A percentile compares a stretch with the other conserved stretches of the same genome.
Conservation (phyloP, 1,140 invertebrate genomes). For the Coelopa frigida region DNA sequence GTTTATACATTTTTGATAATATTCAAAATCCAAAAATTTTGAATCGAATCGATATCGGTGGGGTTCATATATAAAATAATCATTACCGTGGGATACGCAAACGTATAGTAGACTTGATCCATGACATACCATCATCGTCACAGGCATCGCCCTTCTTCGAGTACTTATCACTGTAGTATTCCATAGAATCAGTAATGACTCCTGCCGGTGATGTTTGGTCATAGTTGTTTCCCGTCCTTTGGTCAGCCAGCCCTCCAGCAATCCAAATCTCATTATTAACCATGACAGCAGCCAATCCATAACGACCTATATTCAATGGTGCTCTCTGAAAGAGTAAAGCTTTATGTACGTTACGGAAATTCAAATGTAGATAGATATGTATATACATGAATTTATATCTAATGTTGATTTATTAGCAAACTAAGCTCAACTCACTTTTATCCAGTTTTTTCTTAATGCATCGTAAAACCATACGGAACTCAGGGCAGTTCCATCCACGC, state of each 20-base stretch:
- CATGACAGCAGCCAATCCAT: constrained; percentile 14
- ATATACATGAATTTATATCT: too few species aligned
- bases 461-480: constrained; percentile 12
- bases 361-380: background rate
- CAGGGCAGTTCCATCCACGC: constrained; percentile 4
- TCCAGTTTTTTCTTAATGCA: constrained; percentile 10
- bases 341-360: background rate
- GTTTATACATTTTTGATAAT: too few species aligned
- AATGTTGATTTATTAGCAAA: too few species aligned
- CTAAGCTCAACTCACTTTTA: constrained; percentile 6
- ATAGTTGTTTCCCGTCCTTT: constrained; percentile 6
- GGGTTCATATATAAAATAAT: too few species aligned
- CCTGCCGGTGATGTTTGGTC: constrained; percentile 4
- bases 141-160: constrained; percentile 3
- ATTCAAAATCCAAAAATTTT: too few species aligned
- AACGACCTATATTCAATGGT: constrained; percentile 11
- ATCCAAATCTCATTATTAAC: constrained; percentile 17
- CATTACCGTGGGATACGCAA: constrained; percentile 15
- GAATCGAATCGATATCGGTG: too few species aligned
- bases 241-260: constrained; percentile 11
- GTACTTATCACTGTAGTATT: constrained; percentile 11
- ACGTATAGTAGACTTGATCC: constrained; percentile 11
- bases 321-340: constrained; percentile 7
- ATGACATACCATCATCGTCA: background rate
- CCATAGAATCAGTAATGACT: constrained; percentile 14